Base-by-base conservation (phyloP, 2,888 invertebrate genomes). In the Monoplex corrugatus region DNA sequence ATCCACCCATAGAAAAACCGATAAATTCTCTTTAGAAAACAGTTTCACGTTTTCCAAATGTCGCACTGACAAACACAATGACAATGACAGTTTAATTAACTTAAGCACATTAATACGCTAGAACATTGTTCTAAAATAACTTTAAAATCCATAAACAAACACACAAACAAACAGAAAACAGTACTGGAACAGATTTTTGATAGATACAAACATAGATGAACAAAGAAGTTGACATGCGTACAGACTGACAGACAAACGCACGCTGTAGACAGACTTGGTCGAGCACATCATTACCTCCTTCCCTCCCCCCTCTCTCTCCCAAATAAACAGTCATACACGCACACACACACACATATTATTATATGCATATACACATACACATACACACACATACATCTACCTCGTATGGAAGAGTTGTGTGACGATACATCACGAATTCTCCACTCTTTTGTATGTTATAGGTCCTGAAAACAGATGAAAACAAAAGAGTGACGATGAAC, bases 361-460 rank as follows among this genome's bases (percentile, higher is more conserved):
- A 35, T 35, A 13, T 35, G n/a, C 35, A 75, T 35, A 83, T 32
- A 44, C 83, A 44, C 44, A 83, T 28, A 82, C 45, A 82, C 45
- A 75, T 43, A 2, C 13, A 72, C 35, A 84, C 40, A 63, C 38
- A 50, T 35, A 68, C 32, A 68, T 63, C 82, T 89, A 93, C 93
- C 89, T 92, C 91, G 78, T 91, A 88, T 23, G 92, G 92, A 23
- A 90, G 87, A 2, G 16, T 38, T 32, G 78, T 80, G 88, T 92
- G 91, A 75, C 89, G 90, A 84, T 91, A 93, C 50, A 93, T 89
- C 72, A 92, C 87, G 87, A 88, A 92, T 83, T 93, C 93, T 40
- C 93, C 93, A 23, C 90, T 89, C 57, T 85, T 63, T 32, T 87
- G 43, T 75, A 84, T 90, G 57, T 86, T 43, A 78, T 83, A 90